Conservation (phyloP, 2,113 vertebrate genomes). For the Saccopteryx leptura region DNA sequence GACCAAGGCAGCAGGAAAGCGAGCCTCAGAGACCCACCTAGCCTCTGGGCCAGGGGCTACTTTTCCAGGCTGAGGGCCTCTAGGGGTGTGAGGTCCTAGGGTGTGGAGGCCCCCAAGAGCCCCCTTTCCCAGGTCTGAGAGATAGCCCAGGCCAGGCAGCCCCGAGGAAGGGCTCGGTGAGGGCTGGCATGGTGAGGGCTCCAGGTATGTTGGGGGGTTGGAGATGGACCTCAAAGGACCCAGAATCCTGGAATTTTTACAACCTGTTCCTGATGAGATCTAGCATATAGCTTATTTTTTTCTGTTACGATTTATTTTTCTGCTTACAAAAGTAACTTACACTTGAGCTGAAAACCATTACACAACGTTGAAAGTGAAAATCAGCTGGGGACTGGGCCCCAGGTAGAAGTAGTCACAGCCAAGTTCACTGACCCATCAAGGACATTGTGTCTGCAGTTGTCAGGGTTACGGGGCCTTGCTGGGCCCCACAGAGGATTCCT, state of each 20-base stretch:
- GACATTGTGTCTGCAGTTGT: not conserved
- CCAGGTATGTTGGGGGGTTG: not conserved
- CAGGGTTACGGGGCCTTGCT: not conserved
- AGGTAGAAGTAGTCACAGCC: not conserved
- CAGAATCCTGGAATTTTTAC: not conserved
- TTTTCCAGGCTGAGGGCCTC: not conserved
- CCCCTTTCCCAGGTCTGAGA: not conserved
- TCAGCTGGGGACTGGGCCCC: not conserved
- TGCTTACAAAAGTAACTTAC: constrained; percentile 74
- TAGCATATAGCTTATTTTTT: constrained; percentile 48
- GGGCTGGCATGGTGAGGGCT: not conserved
- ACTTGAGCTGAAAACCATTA: not conserved
- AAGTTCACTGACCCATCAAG: not conserved
- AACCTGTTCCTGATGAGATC: not conserved
- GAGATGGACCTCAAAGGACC: not conserved
- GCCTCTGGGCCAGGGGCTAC: not conserved
- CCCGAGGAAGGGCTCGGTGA: not conserved
- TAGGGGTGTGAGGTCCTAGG: not conserved
- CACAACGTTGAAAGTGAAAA: not conserved
- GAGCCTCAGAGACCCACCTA: not conserved
- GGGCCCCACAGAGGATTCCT: not conserved
- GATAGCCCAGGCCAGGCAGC: not conserved
- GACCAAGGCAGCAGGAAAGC: not conserved
- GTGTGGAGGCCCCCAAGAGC: not conserved
- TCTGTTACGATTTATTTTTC: not conserved